phyloP scores from a whole-genome alignment of 2,113 vertebrate genomes.

The Macroglossus sobrinus region DNA sequence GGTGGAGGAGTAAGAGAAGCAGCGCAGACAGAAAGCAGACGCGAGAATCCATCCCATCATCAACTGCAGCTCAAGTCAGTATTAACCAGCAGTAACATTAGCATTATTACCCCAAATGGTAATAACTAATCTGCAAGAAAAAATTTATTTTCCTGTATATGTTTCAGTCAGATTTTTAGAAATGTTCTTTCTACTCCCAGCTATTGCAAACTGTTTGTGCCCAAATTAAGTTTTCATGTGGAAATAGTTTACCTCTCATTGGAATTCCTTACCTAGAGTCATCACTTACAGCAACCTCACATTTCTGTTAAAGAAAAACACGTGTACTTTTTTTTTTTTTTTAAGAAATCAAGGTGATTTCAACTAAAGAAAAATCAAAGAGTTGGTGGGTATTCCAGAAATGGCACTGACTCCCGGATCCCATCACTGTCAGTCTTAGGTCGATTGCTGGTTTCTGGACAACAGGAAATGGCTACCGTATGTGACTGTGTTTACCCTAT shows the following conservation, averaged over 20 bases:
- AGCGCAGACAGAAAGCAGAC: accelerated
- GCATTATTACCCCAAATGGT: background rate
- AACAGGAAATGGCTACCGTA: background rate
- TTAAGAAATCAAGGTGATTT: background rate
- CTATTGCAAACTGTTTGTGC: background rate
- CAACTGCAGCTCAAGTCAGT: background rate
- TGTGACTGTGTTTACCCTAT: background rate
- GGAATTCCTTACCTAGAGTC: background rate
- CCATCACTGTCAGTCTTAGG: background rate
- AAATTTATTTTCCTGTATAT: background rate
- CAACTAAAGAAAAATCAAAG: background rate
- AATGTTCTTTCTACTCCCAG: background rate
- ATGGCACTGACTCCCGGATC: background rate
- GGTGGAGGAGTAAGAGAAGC: background rate
- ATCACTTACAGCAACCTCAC: background rate
- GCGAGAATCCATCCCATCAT: background rate
- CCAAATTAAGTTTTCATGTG: background rate
- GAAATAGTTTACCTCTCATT: background rate
- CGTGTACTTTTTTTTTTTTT: background rate
- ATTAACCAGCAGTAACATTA: background rate
- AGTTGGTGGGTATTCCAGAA: background rate
- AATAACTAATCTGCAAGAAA: background rate
- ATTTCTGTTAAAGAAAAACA: background rate
- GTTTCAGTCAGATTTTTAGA: background rate
- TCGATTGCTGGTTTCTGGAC: background rate